These are phyloP conservation scores for Aleiodes sp. DNA, from an alignment of 1,140 invertebrate genomes.

Conservation along the genomic window DNA sequence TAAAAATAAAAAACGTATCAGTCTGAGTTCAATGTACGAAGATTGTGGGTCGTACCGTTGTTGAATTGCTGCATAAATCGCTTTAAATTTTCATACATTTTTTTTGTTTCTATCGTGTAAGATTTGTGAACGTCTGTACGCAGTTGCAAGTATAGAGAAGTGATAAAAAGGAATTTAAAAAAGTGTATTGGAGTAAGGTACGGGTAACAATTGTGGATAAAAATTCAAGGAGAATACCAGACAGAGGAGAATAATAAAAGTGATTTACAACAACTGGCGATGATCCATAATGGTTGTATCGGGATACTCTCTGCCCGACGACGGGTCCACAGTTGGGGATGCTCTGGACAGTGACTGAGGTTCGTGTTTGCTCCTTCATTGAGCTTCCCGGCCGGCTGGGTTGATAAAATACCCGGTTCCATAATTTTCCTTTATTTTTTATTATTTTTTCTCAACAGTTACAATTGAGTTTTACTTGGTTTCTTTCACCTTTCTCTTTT, in stretches of 20 bases:
- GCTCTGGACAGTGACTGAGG: conserved; percentile 38
- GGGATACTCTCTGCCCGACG: conserved; percentile 31
- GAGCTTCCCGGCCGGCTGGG: conserved; percentile 32
- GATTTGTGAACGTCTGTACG: conserved; percentile 3
- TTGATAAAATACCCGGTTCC: conserved; percentile 15
- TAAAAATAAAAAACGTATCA: too few relatives aligned
- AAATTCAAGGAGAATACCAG: background rate
- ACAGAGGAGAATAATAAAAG: conserved; percentile 9
- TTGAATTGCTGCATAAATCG: background rate
- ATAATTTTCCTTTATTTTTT: conserved; percentile 1
- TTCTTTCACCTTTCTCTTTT: too few relatives aligned
- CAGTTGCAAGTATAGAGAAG: background rate
- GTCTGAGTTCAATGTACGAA: background rate
- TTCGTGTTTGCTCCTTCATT: conserved; percentile 29
- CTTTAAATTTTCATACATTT: background rate
- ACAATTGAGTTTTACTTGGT: background rate
- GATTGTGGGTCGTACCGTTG: background rate
- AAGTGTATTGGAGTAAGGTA: background rate
- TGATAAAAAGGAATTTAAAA: background rate
- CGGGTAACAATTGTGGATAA: background rate
- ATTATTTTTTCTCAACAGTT: background rate
- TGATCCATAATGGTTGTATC: conserved; percentile 43
- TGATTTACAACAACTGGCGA: conserved; percentile 30
- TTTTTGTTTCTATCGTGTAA: background rate
- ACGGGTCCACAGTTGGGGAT: conserved; percentile 34